These are phyloP conservation scores for Ceratina australensis DNA, from an alignment of 1,140 invertebrate genomes.

Conservation along the genomic window DNA sequence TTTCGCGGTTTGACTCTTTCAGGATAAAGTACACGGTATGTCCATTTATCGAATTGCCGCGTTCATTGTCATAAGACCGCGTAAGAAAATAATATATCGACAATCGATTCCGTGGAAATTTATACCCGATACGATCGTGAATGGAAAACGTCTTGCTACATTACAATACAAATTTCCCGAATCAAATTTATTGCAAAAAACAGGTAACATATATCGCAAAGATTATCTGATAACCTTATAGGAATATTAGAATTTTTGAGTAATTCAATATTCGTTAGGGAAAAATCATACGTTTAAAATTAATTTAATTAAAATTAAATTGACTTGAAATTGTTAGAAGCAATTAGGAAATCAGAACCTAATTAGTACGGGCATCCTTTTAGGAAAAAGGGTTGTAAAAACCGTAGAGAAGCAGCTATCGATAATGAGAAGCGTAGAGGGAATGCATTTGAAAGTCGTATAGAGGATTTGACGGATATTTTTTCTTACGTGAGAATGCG, in stretches of 20 bases:
- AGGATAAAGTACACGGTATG: slow-evolving; percentile 8
- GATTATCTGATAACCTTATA: not conserved
- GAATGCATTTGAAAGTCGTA: not conserved
- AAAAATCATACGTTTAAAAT: too few species aligned
- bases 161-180: too few species aligned
- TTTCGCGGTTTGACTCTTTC: not conserved
- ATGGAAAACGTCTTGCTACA: not conserved
- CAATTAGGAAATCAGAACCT: too few species aligned
- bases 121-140: too few species aligned
- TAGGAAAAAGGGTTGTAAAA: too few species aligned
- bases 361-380: too few species aligned
- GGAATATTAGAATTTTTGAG: too few species aligned
- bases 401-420: not conserved
- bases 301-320: too few species aligned
- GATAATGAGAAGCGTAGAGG: not conserved
- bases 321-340: too few species aligned
- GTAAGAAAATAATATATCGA: not conserved
- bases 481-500: not conserved
- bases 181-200: not conserved
- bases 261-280: too few species aligned
- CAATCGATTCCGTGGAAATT: slow-evolving; percentile 1
- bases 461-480: too few species aligned
- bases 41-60: slow-evolving; percentile 31
- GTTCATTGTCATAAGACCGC: slow-evolving; percentile 5
- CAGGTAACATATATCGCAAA: not conserved